Conservation (phyloP, 2,888 invertebrate species). For the Brachylomia viminalis region DNA sequence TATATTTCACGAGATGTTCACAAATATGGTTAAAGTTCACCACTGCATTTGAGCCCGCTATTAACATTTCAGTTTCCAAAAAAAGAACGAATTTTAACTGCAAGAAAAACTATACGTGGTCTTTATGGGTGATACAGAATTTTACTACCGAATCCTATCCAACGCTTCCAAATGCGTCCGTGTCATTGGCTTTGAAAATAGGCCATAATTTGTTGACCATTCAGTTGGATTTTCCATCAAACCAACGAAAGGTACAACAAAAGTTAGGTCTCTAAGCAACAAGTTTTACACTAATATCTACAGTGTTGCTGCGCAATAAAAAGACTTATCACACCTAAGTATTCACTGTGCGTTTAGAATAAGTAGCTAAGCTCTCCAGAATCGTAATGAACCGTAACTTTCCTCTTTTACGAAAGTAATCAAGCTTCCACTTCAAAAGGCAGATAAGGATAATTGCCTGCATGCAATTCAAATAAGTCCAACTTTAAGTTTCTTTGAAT, state of each 20-base stretch:
- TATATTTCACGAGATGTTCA: slow-evolving; percentile 3
- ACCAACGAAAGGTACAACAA: slow-evolving; percentile 10
- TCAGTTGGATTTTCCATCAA: slow-evolving; percentile 25
- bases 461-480: slow-evolving; percentile 27
- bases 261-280: slow-evolving; percentile 5
- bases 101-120: slow-evolving; percentile 38
- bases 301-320: slow-evolving; percentile 14
- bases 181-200: slow-evolving; percentile 64
- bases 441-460: slow-evolving; percentile 24
- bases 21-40: slow-evolving; percentile 26
- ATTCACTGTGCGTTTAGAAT: slow-evolving; percentile 44
- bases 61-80: slow-evolving; percentile 44
- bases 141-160: slow-evolving; percentile 65
- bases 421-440: slow-evolving; percentile 25
- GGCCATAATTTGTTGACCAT: slow-evolving; percentile 44
- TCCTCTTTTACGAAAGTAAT: slow-evolving; percentile 48
- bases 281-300: slow-evolving; percentile 40
- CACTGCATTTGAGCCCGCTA: slow-evolving; percentile 10
- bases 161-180: slow-evolving; percentile 52
- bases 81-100: slow-evolving; percentile 41
- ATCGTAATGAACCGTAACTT: slow-evolving; percentile 47
- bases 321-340: slow-evolving; percentile 27
- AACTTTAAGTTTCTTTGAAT: slow-evolving; percentile 18
- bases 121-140: slow-evolving; percentile 62
- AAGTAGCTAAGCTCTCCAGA: slow-evolving; percentile 47